Conservation (phyloP, 2,113 vertebrate species). For the Periophthalmus modestus region DNA sequence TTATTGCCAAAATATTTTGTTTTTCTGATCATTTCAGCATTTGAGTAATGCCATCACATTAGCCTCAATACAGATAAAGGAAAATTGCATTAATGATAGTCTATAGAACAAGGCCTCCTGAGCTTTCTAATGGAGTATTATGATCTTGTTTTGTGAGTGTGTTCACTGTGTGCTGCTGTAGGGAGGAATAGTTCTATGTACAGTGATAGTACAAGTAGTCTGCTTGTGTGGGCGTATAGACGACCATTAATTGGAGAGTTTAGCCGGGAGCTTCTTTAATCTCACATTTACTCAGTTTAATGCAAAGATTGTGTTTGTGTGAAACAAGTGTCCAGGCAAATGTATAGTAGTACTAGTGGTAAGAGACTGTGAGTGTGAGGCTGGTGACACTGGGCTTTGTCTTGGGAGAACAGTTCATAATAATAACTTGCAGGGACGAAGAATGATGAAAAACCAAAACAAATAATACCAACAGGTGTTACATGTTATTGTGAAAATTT, state of each 20-base stretch:
- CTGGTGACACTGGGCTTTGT: not conserved
- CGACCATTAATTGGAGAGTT: conserved; percentile 64
- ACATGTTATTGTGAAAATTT: not conserved
- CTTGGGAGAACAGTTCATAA: not conserved
- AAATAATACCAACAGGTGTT: not conserved
- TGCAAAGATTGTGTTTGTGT: conserved; percentile 19
- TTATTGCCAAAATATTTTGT: too few relatives aligned
- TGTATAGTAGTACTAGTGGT: not conserved
- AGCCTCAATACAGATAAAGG: conserved; percentile 17
- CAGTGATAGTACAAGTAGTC: conserved; percentile 28
- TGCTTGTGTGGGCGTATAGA: conserved; percentile 34
- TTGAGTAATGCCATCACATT: not conserved
- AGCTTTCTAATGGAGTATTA: conserved; percentile 14
- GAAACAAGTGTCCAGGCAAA: not conserved
- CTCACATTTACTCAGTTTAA: conserved; percentile 29
- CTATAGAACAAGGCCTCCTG: conserved; percentile 7
- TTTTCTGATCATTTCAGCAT: too few relatives aligned
- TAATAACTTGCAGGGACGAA: not conserved
- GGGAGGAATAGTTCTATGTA: conserved; percentile 15
- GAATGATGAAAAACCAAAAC: not conserved
- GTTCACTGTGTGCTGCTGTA: conserved; percentile 15
- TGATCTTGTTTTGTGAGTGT: conserved; percentile 31
- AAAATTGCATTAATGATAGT: conserved; percentile 28
- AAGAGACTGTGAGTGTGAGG: not conserved
- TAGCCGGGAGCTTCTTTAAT: conserved; percentile 35